A percentile compares a stretch with the other conserved stretches of the same genome.
Evolutionary conservation across 2,113 vertebrate genomes (phyloP).

Genomic region (Ancistrus triradiatus): DNA sequence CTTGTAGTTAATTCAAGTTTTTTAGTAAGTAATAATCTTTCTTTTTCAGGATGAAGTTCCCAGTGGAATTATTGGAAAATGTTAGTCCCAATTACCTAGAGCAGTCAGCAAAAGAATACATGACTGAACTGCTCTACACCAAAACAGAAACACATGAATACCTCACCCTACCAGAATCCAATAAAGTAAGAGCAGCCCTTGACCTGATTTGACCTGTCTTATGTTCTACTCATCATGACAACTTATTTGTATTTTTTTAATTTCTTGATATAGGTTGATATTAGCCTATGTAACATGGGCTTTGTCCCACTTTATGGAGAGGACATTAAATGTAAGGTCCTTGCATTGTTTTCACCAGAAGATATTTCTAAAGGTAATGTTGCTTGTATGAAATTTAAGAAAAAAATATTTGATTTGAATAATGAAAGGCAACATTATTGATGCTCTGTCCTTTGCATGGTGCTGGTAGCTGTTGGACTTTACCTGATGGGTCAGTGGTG

Average conservation of each 20-base stretch:
- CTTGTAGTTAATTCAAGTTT: no score
- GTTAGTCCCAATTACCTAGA: constrained; percentile 73
- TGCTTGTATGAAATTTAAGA: neutral
- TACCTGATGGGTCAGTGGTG: constrained; percentile 84
- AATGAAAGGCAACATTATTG: neutral
- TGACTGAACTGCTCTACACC: constrained; percentile 65
- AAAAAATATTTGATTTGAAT: neutral
- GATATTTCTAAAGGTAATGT: constrained; percentile 72
- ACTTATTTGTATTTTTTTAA: neutral
- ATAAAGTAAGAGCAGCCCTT: constrained; percentile 52
- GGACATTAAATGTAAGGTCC: constrained; percentile 70
- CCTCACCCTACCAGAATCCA: constrained; percentile 58
- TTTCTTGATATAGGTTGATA: constrained; percentile 64
- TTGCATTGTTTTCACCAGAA: constrained; percentile 81
- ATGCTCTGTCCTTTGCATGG: constrained; percentile 39
- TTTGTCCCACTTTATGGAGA: constrained; percentile 80
- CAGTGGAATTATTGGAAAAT: constrained; percentile 78
- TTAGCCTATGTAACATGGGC: constrained; percentile 73
- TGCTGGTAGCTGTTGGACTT: constrained; percentile 71
- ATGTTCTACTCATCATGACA: neutral
- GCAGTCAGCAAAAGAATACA: constrained; percentile 65
- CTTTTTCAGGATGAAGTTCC: constrained; percentile 76
- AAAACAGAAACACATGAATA: constrained; percentile 64
- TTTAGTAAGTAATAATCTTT: constrained; percentile 10
- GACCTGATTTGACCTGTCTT: neutral